Evolutionary conservation across 2,888 invertebrate genomes (phyloP).

Genomic region (Temnothorax rugatulus): DNA sequence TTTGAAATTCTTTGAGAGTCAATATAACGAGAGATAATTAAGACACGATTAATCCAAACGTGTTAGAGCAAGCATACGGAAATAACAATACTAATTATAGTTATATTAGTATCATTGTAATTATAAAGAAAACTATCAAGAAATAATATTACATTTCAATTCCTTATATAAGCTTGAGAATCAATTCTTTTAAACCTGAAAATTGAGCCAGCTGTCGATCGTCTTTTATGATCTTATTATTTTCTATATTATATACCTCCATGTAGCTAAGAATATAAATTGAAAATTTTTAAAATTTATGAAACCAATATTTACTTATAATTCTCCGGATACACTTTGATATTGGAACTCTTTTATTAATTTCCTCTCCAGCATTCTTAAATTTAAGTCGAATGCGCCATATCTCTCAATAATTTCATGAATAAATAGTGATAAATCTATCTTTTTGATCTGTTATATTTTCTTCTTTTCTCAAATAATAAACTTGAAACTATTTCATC

Average conservation of each 20-base stretch:
- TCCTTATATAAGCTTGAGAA: background rate
- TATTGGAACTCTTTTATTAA: background rate
- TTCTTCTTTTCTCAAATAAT: background rate
- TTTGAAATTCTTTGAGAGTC: constrained; percentile 44
- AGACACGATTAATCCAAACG: background rate
- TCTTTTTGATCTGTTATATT: background rate
- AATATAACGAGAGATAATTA: constrained; percentile 1
- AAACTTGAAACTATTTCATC: background rate
- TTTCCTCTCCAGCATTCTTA: background rate
- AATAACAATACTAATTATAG: background rate
- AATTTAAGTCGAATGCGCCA: background rate
- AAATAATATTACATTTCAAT: background rate
- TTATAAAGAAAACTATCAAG: background rate
- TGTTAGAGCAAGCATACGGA: background rate
- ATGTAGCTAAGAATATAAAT: background rate
- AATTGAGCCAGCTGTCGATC: background rate
- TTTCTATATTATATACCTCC: background rate
- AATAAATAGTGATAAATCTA: background rate
- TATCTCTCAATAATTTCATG: background rate
- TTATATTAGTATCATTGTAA: background rate
- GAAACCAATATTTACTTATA: background rate
- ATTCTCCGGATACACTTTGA: background rate
- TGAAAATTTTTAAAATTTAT: background rate
- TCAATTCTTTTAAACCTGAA: background rate
- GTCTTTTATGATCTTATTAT: background rate